phyloP scores from a whole-genome alignment of 2,888 invertebrate genomes.

The Camponotus fellah region DNA sequence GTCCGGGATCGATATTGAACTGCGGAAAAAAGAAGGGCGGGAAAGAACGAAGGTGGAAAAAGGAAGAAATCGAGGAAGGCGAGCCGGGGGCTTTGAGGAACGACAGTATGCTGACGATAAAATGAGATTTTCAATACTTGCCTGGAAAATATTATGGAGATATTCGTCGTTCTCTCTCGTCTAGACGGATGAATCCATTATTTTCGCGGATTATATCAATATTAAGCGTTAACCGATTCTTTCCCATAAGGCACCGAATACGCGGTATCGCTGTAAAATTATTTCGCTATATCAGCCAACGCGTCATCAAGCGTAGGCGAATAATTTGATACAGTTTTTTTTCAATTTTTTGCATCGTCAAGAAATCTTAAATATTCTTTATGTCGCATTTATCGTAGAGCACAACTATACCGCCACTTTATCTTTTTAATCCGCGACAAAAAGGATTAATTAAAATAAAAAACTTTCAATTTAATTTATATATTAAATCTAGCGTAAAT shows the following conservation, averaged over 20 bases:
- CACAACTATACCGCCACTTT: background rate
- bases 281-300: slow-evolving; percentile 12
- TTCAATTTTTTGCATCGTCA: background rate
- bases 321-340: slow-evolving; percentile 4
- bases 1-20: slow-evolving; percentile 72
- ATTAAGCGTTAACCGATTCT: slow-evolving; percentile 51
- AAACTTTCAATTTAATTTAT: slow-evolving; percentile 1
- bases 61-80: slow-evolving; percentile 69
- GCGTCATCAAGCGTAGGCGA: slow-evolving; percentile 6
- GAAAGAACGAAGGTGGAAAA: slow-evolving; percentile 72
- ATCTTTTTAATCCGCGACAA: background rate
- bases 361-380: slow-evolving; percentile 23
- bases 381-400: background rate
- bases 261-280: slow-evolving; percentile 21
- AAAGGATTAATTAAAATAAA: slow-evolving; percentile 20
- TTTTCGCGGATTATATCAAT: slow-evolving; percentile 55
- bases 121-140: slow-evolving; percentile 67
- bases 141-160: slow-evolving; percentile 60
- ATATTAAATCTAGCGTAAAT: background rate
- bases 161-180: slow-evolving; percentile 56
- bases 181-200: slow-evolving; percentile 57
- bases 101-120: slow-evolving; percentile 68
- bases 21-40: slow-evolving; percentile 67
- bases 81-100: slow-evolving; percentile 68
- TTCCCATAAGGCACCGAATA: slow-evolving; percentile 29